These are phyloP conservation scores for Melanerpes formicivorus DNA, from an alignment of 2,113 vertebrate genomes.

Conservation along the genomic window DNA sequence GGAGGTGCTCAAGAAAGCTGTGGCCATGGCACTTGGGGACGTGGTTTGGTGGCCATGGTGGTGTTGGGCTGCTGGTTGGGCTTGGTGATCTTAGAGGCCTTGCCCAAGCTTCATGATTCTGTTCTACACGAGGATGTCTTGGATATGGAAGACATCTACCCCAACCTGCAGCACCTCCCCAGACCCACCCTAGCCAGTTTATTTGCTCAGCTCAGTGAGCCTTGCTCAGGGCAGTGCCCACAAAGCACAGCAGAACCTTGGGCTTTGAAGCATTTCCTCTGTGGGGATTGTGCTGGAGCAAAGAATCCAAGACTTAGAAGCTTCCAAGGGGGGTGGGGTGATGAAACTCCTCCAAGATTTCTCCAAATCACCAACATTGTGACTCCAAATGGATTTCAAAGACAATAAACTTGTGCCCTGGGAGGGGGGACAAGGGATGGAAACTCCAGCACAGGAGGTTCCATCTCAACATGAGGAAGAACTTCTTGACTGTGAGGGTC, in stretches of 20 bases:
- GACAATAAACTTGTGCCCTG: background rate
- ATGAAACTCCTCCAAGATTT: conserved; percentile 58
- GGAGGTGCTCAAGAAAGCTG: no score
- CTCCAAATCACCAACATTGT: conserved; percentile 54
- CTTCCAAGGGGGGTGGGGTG: conserved; percentile 35
- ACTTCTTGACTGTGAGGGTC: no score
- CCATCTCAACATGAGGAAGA: no score
- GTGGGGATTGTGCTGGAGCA: conserved; percentile 39
- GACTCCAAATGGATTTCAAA: conserved; percentile 10
- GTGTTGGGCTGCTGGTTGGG: no score
- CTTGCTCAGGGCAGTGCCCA: background rate
- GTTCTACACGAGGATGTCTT: accelerated
- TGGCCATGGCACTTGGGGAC: no score
- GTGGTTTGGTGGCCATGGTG: no score
- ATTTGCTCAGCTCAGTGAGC: background rate
- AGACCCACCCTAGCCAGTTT: background rate
- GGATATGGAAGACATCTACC: accelerated
- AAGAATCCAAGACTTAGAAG: conserved; percentile 40
- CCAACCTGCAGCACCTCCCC: background rate
- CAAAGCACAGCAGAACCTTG: background rate
- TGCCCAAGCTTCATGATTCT: no score
- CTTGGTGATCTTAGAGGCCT: no score
- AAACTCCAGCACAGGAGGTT: no score
- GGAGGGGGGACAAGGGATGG: no score
- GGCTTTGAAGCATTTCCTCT: conserved; percentile 45